Percentiles rank a stretch among this genome's conserved stretches.
Conservation (phyloP, 2,888 invertebrate species). For the Trissoscelio sp. region DNA sequence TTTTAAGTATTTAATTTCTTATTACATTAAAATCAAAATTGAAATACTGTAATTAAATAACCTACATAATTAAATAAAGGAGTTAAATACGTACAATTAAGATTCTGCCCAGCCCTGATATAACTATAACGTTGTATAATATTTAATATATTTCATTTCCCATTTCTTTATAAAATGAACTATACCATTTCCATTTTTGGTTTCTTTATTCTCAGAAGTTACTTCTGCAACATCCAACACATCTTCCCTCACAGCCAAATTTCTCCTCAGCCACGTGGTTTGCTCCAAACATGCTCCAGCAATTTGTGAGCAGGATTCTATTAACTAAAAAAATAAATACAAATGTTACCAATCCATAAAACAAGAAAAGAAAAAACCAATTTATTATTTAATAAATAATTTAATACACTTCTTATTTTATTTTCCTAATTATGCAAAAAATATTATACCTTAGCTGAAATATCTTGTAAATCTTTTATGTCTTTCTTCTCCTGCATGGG, state of each 20-base stretch:
- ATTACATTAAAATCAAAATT: too few relatives aligned
- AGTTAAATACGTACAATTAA: too few relatives aligned
- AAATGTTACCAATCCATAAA: too few relatives aligned
- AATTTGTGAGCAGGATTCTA: conserved; percentile 92
- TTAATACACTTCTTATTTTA: too few relatives aligned
- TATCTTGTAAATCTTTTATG: conserved; percentile 91
- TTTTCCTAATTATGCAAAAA: too few relatives aligned
- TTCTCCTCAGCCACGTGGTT: conserved; percentile 93
- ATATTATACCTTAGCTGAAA: conserved; percentile 87
- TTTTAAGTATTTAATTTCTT: too few relatives aligned
- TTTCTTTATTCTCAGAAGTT: conserved; percentile 80
- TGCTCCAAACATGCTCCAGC: conserved; percentile 96
- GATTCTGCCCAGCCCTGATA: too few relatives aligned
- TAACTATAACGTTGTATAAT: too few relatives aligned
- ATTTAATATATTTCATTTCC: too few relatives aligned
- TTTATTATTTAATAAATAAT: background rate
- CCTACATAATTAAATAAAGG: too few relatives aligned
- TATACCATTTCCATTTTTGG: conserved; percentile 76
- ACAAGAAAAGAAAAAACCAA: background rate
- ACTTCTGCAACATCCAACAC: conserved; percentile 83
- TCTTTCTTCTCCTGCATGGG: conserved; percentile 91
- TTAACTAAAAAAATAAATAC: conserved; percentile 83
- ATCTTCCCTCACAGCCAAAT: conserved; percentile 91
- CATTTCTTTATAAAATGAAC: conserved; percentile 3
- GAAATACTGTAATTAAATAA: too few relatives aligned